These are phyloP conservation scores for Caradrina kadenii DNA, from an alignment of 2,888 invertebrate species.

Conservation along the genomic window DNA sequence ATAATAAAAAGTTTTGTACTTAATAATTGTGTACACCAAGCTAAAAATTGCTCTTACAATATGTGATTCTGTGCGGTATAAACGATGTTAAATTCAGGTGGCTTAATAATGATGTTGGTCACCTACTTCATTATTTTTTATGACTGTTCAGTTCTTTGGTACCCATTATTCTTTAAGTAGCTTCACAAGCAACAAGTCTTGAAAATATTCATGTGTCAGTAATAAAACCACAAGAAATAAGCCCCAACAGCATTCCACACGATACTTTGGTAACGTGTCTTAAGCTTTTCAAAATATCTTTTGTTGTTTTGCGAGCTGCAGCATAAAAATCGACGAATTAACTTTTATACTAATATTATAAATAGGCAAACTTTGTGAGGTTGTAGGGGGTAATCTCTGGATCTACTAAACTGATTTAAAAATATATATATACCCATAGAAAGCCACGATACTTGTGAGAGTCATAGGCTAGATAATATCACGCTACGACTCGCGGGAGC, in stretches of 20 bases:
- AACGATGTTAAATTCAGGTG: background rate
- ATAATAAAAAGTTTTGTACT: no score
- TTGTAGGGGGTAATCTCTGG: no score
- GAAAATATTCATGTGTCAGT: background rate
- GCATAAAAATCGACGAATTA: constrained; percentile 10
- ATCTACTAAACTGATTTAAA: no score
- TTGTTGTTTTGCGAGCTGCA: constrained; percentile 8
- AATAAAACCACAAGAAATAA: constrained; percentile 11
- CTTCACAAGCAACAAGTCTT: background rate
- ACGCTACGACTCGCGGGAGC: no score
- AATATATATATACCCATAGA: no score
- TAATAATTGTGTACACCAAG: no score
- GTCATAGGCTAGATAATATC: no score
- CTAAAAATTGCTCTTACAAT: no score
- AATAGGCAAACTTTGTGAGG: no score
- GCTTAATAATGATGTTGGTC: background rate
- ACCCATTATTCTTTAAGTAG: background rate
- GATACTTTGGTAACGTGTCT: constrained; percentile 6
- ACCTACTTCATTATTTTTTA: constrained; percentile 12
- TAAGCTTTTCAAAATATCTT: background rate
- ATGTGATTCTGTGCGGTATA: background rate
- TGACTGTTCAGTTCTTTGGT: constrained; percentile 4
- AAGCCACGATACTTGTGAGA: no score
- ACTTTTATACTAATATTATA: no score
- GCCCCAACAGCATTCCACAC: constrained; percentile 8